phyloP scores from a whole-genome alignment of 1,140 invertebrate species.

The Bicyclus anynana region DNA sequence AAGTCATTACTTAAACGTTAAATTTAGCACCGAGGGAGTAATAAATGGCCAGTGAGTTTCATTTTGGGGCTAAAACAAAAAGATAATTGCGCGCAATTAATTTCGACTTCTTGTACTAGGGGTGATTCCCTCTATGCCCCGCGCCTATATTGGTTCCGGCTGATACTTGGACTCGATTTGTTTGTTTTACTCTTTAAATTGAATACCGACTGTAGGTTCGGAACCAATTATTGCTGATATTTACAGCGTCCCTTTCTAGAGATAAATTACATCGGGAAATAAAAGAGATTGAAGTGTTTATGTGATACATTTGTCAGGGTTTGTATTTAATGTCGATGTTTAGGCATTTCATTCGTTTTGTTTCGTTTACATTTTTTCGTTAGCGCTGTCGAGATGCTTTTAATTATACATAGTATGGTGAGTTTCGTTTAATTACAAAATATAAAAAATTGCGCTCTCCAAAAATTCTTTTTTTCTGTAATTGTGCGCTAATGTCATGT shows the following conservation, averaged over 20 bases:
- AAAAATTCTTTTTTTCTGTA: too few species aligned
- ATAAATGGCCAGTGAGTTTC: slow-evolving; percentile 53
- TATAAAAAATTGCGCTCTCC: too few species aligned
- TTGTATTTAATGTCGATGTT: not conserved
- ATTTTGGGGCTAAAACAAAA: slow-evolving; percentile 58
- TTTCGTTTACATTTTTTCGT: not conserved
- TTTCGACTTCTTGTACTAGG: slow-evolving; percentile 59
- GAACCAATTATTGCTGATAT: slow-evolving; percentile 19
- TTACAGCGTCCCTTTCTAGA: slow-evolving; percentile 12
- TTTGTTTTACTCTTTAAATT: slow-evolving; percentile 46
- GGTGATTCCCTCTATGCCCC: slow-evolving; percentile 34
- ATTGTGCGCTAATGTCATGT: too few species aligned
- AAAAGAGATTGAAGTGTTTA: not conserved
- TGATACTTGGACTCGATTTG: slow-evolving; percentile 42
- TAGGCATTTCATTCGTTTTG: not conserved
- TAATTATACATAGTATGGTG: too few species aligned
- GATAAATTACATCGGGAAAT: slow-evolving; percentile 14
- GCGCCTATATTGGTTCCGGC: slow-evolving; percentile 48
- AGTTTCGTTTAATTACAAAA: too few species aligned
- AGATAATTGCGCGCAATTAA: slow-evolving; percentile 69
- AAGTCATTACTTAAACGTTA: not conserved
- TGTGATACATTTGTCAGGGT: slow-evolving; percentile 5
- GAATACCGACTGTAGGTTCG: slow-evolving; percentile 26
- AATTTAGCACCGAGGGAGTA: slow-evolving; percentile 15
- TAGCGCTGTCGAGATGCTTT: not conserved